Conservation (phyloP, 2,797 vertebrate genomes). For the Galaxias olidus region DNA sequence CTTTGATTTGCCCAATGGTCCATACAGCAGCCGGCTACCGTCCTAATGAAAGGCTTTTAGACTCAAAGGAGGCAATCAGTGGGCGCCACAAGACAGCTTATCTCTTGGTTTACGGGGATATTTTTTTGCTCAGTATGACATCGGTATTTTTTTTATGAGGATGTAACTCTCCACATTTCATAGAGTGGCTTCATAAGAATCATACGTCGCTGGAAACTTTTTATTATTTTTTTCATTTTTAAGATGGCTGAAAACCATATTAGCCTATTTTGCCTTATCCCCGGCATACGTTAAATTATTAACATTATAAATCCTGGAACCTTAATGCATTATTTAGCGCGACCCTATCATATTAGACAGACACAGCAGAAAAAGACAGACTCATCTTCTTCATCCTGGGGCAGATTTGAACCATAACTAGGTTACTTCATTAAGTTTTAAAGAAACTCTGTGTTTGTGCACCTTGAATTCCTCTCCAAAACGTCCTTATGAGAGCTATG, state of each 20-base stretch:
- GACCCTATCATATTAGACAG: conserved; percentile 21
- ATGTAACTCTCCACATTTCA: too few species aligned
- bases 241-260: conserved; percentile 16
- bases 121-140: neutral
- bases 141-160: too few species aligned
- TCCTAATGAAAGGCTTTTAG: neutral
- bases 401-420: conserved; percentile 5
- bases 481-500: too few species aligned
- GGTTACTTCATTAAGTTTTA: neutral
- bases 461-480: too few species aligned
- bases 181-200: neutral
- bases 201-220: neutral
- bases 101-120: too few species aligned
- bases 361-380: conserved; percentile 15
- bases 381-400: neutral
- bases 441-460: too few species aligned
- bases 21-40: neutral
- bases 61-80: neutral
- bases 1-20: neutral
- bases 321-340: conserved; percentile 48
- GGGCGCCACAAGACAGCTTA: neutral
- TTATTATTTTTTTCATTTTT: neutral
- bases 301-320: conserved; percentile 39
- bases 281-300: conserved; percentile 53
- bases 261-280: conserved; percentile 9